These are phyloP conservation scores for Patella caerulea DNA, from an alignment of 2,888 invertebrate genomes.

Conservation along the genomic window DNA sequence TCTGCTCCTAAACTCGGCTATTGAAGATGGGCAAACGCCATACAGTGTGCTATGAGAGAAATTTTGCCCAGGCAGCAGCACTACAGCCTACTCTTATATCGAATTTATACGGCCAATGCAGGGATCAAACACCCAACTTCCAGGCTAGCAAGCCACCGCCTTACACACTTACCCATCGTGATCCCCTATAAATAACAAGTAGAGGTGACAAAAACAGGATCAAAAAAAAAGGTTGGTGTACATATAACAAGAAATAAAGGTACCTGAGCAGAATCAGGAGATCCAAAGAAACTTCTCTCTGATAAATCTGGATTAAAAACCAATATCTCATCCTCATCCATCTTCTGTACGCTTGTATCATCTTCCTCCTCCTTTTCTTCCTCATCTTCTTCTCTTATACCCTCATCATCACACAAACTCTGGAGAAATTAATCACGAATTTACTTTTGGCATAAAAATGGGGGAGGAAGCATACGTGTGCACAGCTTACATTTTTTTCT, in stretches of 20 bases:
- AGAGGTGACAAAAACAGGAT: not conserved
- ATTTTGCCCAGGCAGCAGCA: too few species aligned
- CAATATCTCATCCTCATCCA: not conserved
- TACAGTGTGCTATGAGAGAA: too few species aligned
- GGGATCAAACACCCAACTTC: too few species aligned
- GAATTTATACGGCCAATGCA: too few species aligned
- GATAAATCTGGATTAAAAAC: constrained; percentile 9
- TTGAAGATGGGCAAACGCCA: too few species aligned
- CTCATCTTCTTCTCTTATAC: not conserved
- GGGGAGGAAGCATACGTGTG: too few species aligned
- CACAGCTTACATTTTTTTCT: too few species aligned
- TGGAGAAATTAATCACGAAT: not conserved
- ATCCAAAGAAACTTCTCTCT: not conserved
- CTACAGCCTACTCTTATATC: too few species aligned
- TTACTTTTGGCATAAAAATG: not conserved
- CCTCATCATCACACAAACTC: not conserved
- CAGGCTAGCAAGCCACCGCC: too few species aligned
- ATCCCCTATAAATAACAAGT: too few species aligned
- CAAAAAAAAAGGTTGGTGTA: not conserved
- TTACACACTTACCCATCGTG: too few species aligned
- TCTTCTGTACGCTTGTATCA: not conserved
- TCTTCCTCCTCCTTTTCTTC: not conserved
- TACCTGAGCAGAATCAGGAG: not conserved
- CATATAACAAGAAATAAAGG: not conserved
- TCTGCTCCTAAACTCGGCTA: too few species aligned